These are phyloP conservation scores for Hoplias malabaricus DNA, from an alignment of 2,113 vertebrate genomes.

Conservation along the genomic window DNA sequence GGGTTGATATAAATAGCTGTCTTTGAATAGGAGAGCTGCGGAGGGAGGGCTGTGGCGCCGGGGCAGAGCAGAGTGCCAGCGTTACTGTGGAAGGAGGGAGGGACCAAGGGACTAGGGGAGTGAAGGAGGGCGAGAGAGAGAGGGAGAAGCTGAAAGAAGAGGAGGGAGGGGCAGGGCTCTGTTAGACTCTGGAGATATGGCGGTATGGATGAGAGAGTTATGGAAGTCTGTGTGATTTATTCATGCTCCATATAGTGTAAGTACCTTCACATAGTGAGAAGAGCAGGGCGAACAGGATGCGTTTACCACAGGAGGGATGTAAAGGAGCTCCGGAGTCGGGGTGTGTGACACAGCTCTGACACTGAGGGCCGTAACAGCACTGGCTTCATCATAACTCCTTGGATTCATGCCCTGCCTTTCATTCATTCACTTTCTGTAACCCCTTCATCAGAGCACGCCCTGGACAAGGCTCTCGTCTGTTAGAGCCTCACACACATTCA, in stretches of 20 bases:
- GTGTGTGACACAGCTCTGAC: too few relatives aligned
- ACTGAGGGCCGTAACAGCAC: too few relatives aligned
- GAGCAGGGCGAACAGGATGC: not conserved
- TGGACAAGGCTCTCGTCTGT: too few relatives aligned
- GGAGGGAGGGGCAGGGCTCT: slow-evolving; percentile 46
- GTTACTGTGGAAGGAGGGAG: slow-evolving; percentile 45
- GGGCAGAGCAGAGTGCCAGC: slow-evolving; percentile 33
- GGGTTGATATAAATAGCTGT: slow-evolving; percentile 40
- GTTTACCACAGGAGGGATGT: slow-evolving; percentile 8
- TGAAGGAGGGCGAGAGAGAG: slow-evolving; percentile 54
- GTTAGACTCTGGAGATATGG: slow-evolving; percentile 56
- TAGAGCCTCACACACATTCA: too few relatives aligned
- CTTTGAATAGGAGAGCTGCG: slow-evolving; percentile 40
- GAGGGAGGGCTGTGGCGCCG: slow-evolving; percentile 37
- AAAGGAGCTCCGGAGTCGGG: not conserved
- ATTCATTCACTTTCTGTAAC: too few relatives aligned
- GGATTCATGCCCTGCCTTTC: too few relatives aligned
- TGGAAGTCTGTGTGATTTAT: slow-evolving; percentile 66
- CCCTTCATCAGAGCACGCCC: too few relatives aligned
- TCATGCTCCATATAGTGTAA: slow-evolving; percentile 61
- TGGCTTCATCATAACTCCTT: too few relatives aligned
- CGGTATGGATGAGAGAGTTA: slow-evolving; percentile 57
- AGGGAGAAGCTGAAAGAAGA: slow-evolving; percentile 49
- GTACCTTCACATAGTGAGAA: slow-evolving; percentile 27
- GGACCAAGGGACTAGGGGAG: slow-evolving; percentile 50